A percentile compares a stretch with the other conserved stretches of the same genome.
Conservation (phyloP, 2,888 invertebrate genomes). For the Drosophila diplacantha region DNA sequence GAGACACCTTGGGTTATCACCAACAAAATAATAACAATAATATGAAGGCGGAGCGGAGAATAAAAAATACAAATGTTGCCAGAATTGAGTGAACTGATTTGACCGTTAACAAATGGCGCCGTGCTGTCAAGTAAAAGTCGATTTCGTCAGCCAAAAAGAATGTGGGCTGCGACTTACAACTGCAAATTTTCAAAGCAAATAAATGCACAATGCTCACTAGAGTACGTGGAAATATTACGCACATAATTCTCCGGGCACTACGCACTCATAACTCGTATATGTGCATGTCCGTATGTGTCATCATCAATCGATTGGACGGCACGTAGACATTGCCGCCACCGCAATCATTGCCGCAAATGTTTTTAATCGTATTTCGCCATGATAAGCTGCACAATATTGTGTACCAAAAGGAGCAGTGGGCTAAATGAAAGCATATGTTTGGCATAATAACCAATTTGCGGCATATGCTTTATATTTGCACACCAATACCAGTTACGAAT, state of each 20-base stretch:
- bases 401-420: conserved; percentile 2
- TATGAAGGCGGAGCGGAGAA: conserved; percentile 38
- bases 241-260: conserved; percentile 11
- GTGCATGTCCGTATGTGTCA: conserved; percentile 37
- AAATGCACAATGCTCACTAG: conserved; percentile 36
- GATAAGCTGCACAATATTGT: conserved; percentile 25
- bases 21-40: conserved; percentile 51
- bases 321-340: conserved; percentile 32
- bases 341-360: conserved; percentile 31
- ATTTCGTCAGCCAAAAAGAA: conserved; percentile 38
- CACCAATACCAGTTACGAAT: conserved; percentile 1
- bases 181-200: conserved; percentile 11
- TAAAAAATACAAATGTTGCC: conserved; percentile 18
- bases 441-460: conserved; percentile 40
- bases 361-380: conserved; percentile 35
- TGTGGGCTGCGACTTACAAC: conserved; percentile 1
- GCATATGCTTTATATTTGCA: conserved; percentile 53
- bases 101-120: conserved; percentile 51
- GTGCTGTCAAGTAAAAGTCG: conserved; percentile 4
- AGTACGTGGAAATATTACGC: conserved; percentile 51
- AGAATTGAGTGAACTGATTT: conserved; percentile 50
- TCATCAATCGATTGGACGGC: conserved; percentile 36
- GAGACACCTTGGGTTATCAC: conserved; percentile 57
- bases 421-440: conserved; percentile 33
- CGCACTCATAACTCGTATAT: conserved; percentile 3